A percentile compares a stretch with the other conserved stretches of the same genome.
phyloP scores from a whole-genome alignment of 2,888 invertebrate genomes.

The Dendrolimus pini region DNA sequence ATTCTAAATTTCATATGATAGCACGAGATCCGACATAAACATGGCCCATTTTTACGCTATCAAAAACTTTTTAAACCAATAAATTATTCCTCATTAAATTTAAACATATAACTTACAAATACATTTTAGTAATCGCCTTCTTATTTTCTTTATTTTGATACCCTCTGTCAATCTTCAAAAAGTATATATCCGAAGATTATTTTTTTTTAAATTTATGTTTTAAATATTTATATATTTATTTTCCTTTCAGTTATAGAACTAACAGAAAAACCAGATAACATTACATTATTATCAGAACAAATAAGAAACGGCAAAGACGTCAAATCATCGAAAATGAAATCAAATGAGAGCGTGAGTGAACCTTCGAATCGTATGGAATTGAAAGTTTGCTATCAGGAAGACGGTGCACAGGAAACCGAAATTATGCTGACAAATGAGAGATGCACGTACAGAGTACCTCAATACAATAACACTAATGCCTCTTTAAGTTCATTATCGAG shows the following conservation, averaged over 20 bases:
- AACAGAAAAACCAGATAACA: slow-evolving; percentile 72
- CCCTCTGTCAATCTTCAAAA: no score
- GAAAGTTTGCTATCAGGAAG: slow-evolving; percentile 56
- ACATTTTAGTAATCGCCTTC: no score
- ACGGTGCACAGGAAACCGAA: slow-evolving; percentile 49
- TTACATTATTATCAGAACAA: slow-evolving; percentile 67
- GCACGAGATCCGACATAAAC: no score
- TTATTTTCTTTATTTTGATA: no score
- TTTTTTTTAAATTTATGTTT: no score
- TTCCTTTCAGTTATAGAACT: slow-evolving; percentile 78
- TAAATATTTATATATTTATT: no score
- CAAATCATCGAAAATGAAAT: slow-evolving; percentile 47
- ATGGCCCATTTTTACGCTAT: no score
- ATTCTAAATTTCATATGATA: no score
- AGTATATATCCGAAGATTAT: no score
- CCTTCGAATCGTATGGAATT: slow-evolving; percentile 45
- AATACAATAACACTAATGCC: slow-evolving; percentile 41
- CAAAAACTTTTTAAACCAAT: no score
- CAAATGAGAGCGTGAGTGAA: slow-evolving; percentile 18
- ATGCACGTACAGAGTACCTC: slow-evolving; percentile 57
- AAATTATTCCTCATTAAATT: no score
- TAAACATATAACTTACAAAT: no score
- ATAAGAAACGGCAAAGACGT: slow-evolving; percentile 77
- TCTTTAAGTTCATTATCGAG: slow-evolving; percentile 54
- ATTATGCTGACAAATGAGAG: slow-evolving; percentile 55